These are phyloP conservation scores for Callyntrura guangdongensis DNA, from an alignment of 2,888 invertebrate species.

Conservation along the genomic window DNA sequence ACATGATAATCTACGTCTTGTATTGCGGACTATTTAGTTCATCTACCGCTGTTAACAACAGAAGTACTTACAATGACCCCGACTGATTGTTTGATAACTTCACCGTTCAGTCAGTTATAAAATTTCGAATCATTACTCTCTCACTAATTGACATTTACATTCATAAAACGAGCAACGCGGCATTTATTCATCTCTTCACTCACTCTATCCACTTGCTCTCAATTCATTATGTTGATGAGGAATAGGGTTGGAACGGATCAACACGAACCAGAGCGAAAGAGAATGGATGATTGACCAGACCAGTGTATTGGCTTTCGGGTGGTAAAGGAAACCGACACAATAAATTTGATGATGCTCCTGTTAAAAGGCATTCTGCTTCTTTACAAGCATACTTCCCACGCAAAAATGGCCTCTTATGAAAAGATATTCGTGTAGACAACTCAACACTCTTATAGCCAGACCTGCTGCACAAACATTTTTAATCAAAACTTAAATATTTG, in stretches of 20 bases:
- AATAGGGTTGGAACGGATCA: slow-evolving; percentile 15
- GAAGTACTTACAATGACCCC: slow-evolving; percentile 60
- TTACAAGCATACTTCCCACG: slow-evolving; percentile 55
- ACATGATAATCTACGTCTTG: slow-evolving; percentile 34
- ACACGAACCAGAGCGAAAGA: slow-evolving; percentile 5
- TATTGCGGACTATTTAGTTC: not conserved
- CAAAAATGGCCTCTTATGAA: not conserved
- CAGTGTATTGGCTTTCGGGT: slow-evolving; percentile 53
- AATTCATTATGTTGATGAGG: slow-evolving; percentile 65
- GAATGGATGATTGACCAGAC: slow-evolving; percentile 45
- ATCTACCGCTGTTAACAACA: not conserved
- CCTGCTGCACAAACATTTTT: slow-evolving; percentile 20
- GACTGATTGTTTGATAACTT: slow-evolving; percentile 71
- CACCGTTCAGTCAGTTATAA: slow-evolving; percentile 74
- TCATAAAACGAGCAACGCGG: slow-evolving; percentile 72
- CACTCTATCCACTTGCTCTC: slow-evolving; percentile 53
- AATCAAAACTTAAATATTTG: slow-evolving; percentile 61
- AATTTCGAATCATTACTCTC: slow-evolving; percentile 74
- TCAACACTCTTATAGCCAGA: slow-evolving; percentile 7
- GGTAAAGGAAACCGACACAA: slow-evolving; percentile 63
- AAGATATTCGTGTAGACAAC: not conserved
- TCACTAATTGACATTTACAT: slow-evolving; percentile 79
- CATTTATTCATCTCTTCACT: slow-evolving; percentile 56
- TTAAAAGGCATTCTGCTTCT: slow-evolving; percentile 6
- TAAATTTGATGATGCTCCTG: slow-evolving; percentile 30